Base-by-base conservation (phyloP, 2,113 vertebrate species). In the Oryzias woworae region DNA sequence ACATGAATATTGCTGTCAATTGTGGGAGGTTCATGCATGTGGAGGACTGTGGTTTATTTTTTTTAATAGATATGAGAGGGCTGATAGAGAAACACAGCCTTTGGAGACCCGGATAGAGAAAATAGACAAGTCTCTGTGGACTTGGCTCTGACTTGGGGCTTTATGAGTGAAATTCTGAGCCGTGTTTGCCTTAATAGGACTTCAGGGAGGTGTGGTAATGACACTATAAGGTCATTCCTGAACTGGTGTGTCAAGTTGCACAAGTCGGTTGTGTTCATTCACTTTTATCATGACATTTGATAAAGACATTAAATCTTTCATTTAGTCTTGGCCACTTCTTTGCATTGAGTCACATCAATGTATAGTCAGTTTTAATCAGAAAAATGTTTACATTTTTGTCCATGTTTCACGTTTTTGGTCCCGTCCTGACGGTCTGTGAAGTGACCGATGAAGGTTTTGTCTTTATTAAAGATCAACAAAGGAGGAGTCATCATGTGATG, bases 401-500 rank as follows among this genome's bases (percentile, higher is more conserved):
- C 4, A 2, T 28, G 46, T 36, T 43, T 44, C 56, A 53, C 36
- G 20, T 75, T 64, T 62, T 72, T 68, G 48, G 70, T 56, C 26
- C 2, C 53, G 55, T 47, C 36, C 59, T 51, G 59, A 81, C 53
- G 61, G 69, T 52, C 77, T 73, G 62, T 63, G 36, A 62, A 75
- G 28, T 69, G 81, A 73, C 79, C 65, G 54, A 84, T 81, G 82
- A 83, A 82, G 75, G 78, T 83, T 84, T 71, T 51, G 78, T 69
- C 86, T 78, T 88, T 85, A 88, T 87, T 86, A 88, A 87, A 90
- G 76, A 87, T 85, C 86, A 87, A 89, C 84, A 88, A 73, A 64
- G 62, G 65, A 73, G 73, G 73, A 91, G 92, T 93, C 89, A 83
- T 93, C 83, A 84, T 85, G 77, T 90, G 92, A 92, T 95, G 93